These are phyloP conservation scores for Dioctria rufipes DNA, from an alignment of 2,888 invertebrate species.

Conservation along the genomic window DNA sequence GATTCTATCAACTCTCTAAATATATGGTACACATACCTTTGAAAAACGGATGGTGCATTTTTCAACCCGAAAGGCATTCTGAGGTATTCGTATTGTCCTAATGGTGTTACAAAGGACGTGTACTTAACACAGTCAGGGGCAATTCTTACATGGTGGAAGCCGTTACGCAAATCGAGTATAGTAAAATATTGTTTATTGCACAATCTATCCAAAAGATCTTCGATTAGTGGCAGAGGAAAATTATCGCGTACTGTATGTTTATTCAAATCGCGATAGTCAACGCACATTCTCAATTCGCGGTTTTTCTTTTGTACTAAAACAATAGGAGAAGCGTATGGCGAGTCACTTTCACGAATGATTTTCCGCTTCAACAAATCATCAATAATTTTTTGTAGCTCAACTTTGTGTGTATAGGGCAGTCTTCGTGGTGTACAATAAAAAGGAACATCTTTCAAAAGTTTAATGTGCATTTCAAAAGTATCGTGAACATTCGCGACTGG, in stretches of 20 bases:
- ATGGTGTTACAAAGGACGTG: conserved; percentile 58
- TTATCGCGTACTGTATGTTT: not conserved
- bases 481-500: not conserved
- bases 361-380: not conserved
- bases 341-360: conserved; percentile 49
- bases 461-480: not conserved
- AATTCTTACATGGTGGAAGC: conserved; percentile 57
- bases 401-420: not conserved
- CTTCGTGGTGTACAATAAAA: conserved; percentile 4
- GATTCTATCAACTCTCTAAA: too few relatives aligned
- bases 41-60: too few relatives aligned
- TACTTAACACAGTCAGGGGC: conserved; percentile 57
- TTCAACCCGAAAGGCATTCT: too few relatives aligned
- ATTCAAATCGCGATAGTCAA: not conserved
- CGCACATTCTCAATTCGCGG: conserved; percentile 18
- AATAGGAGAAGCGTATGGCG: too few relatives aligned
- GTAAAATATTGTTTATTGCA: too few relatives aligned
- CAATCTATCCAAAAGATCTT: conserved; percentile 59
- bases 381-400: too few relatives aligned
- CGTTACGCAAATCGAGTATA: conserved; percentile 41
- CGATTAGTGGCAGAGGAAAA: conserved; percentile 19
- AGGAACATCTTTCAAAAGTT: not conserved
- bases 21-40: too few relatives aligned
- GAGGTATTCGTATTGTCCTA: conserved; percentile 56
- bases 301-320: too few relatives aligned